Evolutionary conservation across 1,140 invertebrate species (phyloP).

Genomic region (Mizuhopecten yessoensis): DNA sequence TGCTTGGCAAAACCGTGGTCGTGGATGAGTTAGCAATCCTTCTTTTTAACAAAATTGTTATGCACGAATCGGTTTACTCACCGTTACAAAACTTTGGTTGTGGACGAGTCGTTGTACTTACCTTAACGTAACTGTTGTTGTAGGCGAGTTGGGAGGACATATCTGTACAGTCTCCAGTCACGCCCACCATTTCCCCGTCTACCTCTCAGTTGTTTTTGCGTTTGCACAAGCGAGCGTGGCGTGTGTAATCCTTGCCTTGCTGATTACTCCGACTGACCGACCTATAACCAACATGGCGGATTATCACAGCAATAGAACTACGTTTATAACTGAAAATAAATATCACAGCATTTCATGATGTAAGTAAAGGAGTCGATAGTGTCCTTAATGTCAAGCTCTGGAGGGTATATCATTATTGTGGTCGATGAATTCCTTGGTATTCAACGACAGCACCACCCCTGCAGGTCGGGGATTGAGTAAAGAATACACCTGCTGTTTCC

Average conservation of each 20-base stretch:
- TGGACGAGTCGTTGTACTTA: constrained; percentile 41
- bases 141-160: constrained; percentile 80
- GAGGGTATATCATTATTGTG: too few species aligned
- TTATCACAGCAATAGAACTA: not conserved
- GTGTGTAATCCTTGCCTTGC: constrained; percentile 95
- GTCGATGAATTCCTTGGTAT: too few species aligned
- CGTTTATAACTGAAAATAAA: not conserved
- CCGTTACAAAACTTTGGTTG: too few species aligned
- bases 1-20: not conserved
- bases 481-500: too few species aligned
- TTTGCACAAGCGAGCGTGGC: constrained; percentile 94
- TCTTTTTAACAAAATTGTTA: too few species aligned
- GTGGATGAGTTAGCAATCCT: not conserved
- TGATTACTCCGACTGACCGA: constrained; percentile 94
- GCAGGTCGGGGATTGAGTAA: too few species aligned
- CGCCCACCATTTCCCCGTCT: constrained; percentile 68
- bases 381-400: too few species aligned
- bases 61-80: too few species aligned
- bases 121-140: constrained; percentile 65
- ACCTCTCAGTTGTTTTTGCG: constrained; percentile 87
- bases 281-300: constrained; percentile 81
- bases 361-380: not conserved
- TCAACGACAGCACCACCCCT: too few species aligned
- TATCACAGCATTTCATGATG: not conserved
- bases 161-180: constrained; percentile 73